Base-by-base conservation (phyloP, 2,113 vertebrate species). In the Ictalurus punctatus region DNA sequence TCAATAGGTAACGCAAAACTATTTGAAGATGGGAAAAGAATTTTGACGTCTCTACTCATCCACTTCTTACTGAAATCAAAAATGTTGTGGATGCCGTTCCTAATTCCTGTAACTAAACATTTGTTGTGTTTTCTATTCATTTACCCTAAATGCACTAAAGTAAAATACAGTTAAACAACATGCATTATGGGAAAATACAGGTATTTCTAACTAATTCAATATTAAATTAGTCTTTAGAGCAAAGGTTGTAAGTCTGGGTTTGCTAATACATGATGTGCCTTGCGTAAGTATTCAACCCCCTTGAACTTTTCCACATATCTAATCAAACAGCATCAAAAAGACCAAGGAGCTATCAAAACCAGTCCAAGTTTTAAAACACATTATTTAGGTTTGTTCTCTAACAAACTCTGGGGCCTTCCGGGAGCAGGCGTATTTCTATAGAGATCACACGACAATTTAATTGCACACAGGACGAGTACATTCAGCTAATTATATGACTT, bases 401-500 rank as follows among this genome's bases (percentile, higher is more conserved):
- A 80, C 25, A 80, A 56, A 80, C 48, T n/a, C 52, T 21, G 17
- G 6, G 2, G 16, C 37, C 37, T 58, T 82, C 40, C 1, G 13
- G 17, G n/a, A 56, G 21, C 78, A 54, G 74, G n/a, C 52, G 27
- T 56, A 56, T 48, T 48, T 78, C 25, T 44, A 40, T 25, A 25
- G 23, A 48, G 37, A 48, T 78, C 74, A n/a, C 48, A 81, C 21
- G 52, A 56, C 78, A 54, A 7, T 81, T 81, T 30, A 81, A 81
- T 58, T 81, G 52, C 48, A 58, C 78, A 30, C 52, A 56, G 78
- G 27, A 30, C 16, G 16, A 81, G n/a, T 81, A 1, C 7, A 54
- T n/a, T 81, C 78, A 34, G 78, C 48, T n/a, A 80, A 80, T 80
- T 80, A 54, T 19, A 81, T 16, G 44, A 79, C 16, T 52, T 54